Evolutionary conservation across 2,888 invertebrate genomes (phyloP), one percentile per base, ranked within the genome.

Genomic region (Halictus ligatus): DNA sequence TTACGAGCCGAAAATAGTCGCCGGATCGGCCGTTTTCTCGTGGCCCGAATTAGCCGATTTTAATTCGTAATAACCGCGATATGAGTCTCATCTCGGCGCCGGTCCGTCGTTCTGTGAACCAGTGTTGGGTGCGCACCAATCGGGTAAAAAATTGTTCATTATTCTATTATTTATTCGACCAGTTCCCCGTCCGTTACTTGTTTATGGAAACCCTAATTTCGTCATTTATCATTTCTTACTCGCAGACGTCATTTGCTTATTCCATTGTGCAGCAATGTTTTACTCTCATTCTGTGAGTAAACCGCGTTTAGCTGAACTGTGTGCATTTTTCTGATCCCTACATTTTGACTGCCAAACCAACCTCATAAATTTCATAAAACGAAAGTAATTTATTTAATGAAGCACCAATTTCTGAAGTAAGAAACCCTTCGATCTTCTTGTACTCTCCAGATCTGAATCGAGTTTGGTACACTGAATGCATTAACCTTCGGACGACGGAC

Each of bases 1-100:
- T 85, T 77, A 46, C 77, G 71, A n/a, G 58, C 69, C 58, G 75
- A 81, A 86, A 86, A 86, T 86, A 86, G 80, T 72, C 50, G 40
- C 40, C 48, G 67, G 21, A 58, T 78, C 78, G 78, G 67, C 78
- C 75, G 71, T 85, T 85, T 84, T 79, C 81, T 25, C 46, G 18
- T 25, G 21, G 50, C 35, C 85, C 67, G 48, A 72, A 81, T 86
- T 78, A 85, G 78, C 77, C 77, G 7, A n/a, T 12, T 67, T 69
- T n/a, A 78, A 85, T 85, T 85, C 75, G 46, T 78, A 78, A 78
- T 60, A 71, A 75, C 35, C 67, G 48, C 29, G 75, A 72, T 60
- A 78, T 25, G 21, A 21, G 18, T 15, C 50, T n/a, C 21, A 6
- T 67, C n/a, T n/a, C 54, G n/a, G n/a, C n/a, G n/a, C n/a, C n/a